phyloP scores from a whole-genome alignment of 2,113 vertebrate species.

The Bubo blakistoni region DNA sequence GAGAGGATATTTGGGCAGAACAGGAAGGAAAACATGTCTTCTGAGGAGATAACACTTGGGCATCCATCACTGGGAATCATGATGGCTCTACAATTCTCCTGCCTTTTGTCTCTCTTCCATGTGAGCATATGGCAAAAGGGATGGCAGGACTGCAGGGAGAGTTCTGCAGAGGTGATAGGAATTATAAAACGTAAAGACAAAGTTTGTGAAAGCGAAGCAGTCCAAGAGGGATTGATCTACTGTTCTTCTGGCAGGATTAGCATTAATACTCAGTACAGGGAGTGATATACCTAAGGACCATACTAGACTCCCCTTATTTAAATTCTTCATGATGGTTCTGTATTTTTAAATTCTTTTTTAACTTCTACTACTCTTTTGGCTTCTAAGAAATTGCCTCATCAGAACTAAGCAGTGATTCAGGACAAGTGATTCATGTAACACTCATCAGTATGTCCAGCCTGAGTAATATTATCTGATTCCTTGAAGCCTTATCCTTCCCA shows the following conservation, averaged over 20 bases:
- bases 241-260: not conserved
- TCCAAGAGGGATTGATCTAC: not conserved
- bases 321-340: not conserved
- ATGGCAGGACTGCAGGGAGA: not conserved
- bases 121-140: not conserved
- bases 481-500: not conserved
- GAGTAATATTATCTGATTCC: not conserved
- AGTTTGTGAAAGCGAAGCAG: not conserved
- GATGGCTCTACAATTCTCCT: not conserved
- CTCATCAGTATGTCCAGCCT: not conserved
- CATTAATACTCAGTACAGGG: not conserved
- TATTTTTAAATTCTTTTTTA: not conserved
- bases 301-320: not conserved
- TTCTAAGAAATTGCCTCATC: not conserved
- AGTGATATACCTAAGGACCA: not conserved
- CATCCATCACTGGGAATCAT: not conserved
- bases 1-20: not conserved
- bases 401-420: not conserved
- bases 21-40: not conserved
- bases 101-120: not conserved
- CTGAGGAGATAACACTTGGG: not conserved
- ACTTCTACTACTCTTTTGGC: not conserved
- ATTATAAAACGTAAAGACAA: not conserved
- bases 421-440: not conserved
- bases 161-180: not conserved